Evolutionary conservation across 2,888 invertebrate species (phyloP).

Genomic region (Apamea monoglypha): DNA sequence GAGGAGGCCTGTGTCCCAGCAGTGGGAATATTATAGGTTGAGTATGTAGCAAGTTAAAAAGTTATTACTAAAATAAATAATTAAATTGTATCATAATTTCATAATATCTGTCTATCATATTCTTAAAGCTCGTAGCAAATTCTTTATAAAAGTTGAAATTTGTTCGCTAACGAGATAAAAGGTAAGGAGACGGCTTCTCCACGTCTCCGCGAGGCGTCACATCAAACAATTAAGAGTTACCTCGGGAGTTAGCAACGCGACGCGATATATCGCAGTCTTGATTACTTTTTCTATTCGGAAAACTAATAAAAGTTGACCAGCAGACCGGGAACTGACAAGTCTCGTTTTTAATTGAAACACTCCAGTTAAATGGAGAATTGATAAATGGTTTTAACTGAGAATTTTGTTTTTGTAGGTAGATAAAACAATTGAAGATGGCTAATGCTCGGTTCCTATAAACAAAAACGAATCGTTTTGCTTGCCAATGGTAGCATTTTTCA

Average conservation of each 20-base stretch:
- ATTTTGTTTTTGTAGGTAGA: not conserved
- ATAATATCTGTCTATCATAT: conserved; percentile 50
- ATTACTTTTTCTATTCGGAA: conserved; percentile 85
- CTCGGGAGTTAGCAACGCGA: conserved; percentile 76
- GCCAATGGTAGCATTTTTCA: too few relatives aligned
- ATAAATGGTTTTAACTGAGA: conserved; percentile 39
- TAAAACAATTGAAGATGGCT: not conserved
- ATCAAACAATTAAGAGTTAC: conserved; percentile 86
- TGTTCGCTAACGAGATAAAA: conserved; percentile 73
- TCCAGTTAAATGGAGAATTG: conserved; percentile 50
- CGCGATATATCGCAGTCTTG: conserved; percentile 84
- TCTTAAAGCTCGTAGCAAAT: conserved; percentile 64
- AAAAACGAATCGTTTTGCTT: too few relatives aligned
- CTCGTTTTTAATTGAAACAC: conserved; percentile 84
- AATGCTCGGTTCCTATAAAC: not conserved
- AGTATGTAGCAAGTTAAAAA: not conserved
- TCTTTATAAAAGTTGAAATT: conserved; percentile 73
- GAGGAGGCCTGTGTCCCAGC: not conserved
- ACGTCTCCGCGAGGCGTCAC: conserved; percentile 72
- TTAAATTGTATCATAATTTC: conserved; percentile 41
- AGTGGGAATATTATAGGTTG: not conserved
- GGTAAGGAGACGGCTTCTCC: conserved; percentile 68
- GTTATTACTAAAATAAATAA: conserved; percentile 7
- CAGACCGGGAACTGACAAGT: conserved; percentile 77
- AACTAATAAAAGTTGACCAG: conserved; percentile 88